phyloP scores from a whole-genome alignment of 2,888 invertebrate genomes.

The Macrosiphum euphorbiae region DNA sequence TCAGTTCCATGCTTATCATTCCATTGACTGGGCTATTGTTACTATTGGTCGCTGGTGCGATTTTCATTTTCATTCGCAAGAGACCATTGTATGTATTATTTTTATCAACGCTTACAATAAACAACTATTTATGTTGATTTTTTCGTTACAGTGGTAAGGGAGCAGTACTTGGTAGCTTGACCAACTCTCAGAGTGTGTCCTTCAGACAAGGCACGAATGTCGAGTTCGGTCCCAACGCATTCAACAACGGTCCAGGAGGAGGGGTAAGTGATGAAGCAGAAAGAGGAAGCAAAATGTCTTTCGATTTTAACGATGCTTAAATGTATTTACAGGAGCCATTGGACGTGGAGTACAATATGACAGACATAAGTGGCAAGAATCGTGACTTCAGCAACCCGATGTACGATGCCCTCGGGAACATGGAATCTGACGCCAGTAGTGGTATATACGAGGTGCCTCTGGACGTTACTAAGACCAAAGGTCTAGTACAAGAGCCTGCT shows the following conservation, averaged over 20 bases:
- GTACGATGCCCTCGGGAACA: conserved; percentile 84
- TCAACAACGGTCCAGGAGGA: conserved; percentile 70
- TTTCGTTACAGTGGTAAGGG: conserved; percentile 80
- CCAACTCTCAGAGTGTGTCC: conserved; percentile 91
- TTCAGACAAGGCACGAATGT: conserved; percentile 95
- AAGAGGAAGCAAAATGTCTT: not conserved
- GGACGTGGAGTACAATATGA: conserved; percentile 83
- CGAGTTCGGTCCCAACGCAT: conserved; percentile 79
- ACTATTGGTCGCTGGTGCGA: conserved; percentile 80
- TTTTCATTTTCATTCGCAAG: conserved; percentile 86
- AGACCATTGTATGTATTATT: conserved; percentile 83
- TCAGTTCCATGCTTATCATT: conserved; percentile 82
- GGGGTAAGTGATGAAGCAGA: conserved; percentile 69
- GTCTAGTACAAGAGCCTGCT: conserved; percentile 67
- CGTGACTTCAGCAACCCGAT: conserved; percentile 98
- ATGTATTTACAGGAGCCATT: conserved; percentile 73
- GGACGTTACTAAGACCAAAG: conserved; percentile 76
- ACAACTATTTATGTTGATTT: conserved; percentile 55
- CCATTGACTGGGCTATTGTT: conserved; percentile 85
- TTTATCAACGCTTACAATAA: not conserved
- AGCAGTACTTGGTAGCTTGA: conserved; percentile 81
- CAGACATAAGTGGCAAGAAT: conserved; percentile 82
- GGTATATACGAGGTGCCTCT: conserved; percentile 88
- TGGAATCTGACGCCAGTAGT: conserved; percentile 68
- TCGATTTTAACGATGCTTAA: not conserved